Base-by-base conservation (phyloP, 2,888 invertebrate genomes). In the Coelopa pilipes region DNA sequence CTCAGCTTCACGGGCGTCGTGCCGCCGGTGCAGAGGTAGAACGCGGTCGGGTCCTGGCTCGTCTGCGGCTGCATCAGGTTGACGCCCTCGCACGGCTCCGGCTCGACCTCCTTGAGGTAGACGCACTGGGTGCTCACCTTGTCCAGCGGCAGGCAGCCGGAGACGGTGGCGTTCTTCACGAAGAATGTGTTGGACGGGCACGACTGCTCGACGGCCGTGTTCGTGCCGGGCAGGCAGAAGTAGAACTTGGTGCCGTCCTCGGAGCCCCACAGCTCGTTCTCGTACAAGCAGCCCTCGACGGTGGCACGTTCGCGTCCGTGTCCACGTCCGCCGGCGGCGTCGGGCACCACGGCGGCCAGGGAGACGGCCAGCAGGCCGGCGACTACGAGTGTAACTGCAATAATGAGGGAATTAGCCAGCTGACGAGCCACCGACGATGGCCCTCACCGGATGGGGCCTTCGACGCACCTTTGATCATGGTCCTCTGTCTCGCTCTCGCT, bases 81-180 rank as follows among this genome's bases (percentile, higher is more conserved):
- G 0, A 17, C 59, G 7, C 78, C 80, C 1, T 63, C 65, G 24
- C 82, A 82, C 0, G 68, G 19, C 7, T 4, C 13, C 0, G 73
- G 15, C 5, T 45, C 59, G 0, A 59, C 49, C 10, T 46, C 7
- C 2, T 13, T 21, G 4, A 67, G 74, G n/a, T 73, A 72, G 5
- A 81, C 67, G 66, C 81, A 82, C 15, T 70, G 65, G 11, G 75
- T 15, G 12, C 49, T 19, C n/a, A 80, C 77, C 3, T 60, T 17
- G 46, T 53, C 45, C 7, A 76, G 34, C 0, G 80, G 79, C 11
- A 82, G 69, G 73, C 82, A 82, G n/a, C 82, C 82, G 9, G 78
- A 66, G 12, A 77, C 75, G 0, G 80, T 81, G 9, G 24, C 49
- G 70, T 82, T 82, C 45, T 74, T 78, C 19, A 82, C 78, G 74